phyloP scores from a whole-genome alignment of 2,888 invertebrate species.

The Eledona agricola region DNA sequence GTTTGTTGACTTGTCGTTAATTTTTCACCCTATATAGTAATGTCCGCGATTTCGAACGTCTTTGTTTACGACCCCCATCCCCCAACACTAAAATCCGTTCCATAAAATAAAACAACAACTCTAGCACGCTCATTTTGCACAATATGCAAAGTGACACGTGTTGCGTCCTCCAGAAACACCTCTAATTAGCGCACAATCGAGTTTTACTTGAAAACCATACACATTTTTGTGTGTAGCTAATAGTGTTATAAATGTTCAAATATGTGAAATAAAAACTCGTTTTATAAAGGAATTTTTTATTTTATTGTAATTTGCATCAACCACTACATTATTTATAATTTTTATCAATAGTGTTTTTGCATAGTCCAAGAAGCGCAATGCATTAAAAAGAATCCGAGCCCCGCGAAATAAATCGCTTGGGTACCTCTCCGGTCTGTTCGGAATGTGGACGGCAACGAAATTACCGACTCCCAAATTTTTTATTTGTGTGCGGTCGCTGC shows the following conservation, averaged over 20 bases:
- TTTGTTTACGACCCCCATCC: constrained; percentile 33
- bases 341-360: neutral
- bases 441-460: constrained; percentile 42
- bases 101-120: neutral
- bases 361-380: no score
- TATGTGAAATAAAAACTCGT: no score
- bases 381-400: no score
- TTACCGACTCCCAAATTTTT: constrained; percentile 37
- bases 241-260: no score
- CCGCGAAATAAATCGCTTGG: constrained; percentile 2
- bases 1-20: constrained; percentile 59
- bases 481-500: constrained; percentile 39
- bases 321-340: neutral
- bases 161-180: no score
- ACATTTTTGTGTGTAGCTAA: no score
- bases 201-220: no score
- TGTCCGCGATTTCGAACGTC: constrained; percentile 19
- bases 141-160: no score
- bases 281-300: no score
- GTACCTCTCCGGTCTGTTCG: constrained; percentile 16
- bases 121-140: neutral
- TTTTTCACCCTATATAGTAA: constrained; percentile 49
- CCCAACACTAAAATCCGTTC: no score
- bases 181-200: no score
- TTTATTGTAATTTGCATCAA: constrained; percentile 4